Evolutionary conservation across 1,140 invertebrate species (phyloP), one percentile per base, ranked within the genome.

Genomic region (Xylocopa sonorina): DNA sequence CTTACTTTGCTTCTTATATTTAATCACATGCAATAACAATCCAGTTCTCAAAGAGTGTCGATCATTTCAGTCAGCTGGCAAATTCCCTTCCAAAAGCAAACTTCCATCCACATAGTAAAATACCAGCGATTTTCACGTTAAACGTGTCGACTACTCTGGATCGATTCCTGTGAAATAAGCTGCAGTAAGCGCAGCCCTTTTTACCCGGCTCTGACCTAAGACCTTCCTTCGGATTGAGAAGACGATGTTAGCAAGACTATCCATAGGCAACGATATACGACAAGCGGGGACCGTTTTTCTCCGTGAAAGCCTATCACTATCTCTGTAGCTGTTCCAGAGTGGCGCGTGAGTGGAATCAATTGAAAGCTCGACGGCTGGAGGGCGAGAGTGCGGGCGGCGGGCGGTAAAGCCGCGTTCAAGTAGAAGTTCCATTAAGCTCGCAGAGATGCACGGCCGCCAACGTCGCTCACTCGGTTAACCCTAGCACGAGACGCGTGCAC

Each of bases 281-380:
- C 68, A 84, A 72, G 50, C 71, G 71, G 24, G 27, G 72, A 76
- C 81, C 83, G 60, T 76, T 84, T 75, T 84, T 50, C 55, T 55
- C 48, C 53, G 24, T 21, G 43, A 76, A 38, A 57, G 43, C 73
- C n/a, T 76, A 64, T 51, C 67, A 66, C 53, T 85, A 85, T 69
- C 82, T 53, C 48, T 77, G 62, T 57, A 75, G 71, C 64, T 46
- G 60, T 66, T 50, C 51, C 62, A 68, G 16, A 24, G 34, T 14
- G 50, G 32, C 82, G 71, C 83, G 84, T 85, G 84, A 85, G 73
- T 57, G 58, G 83, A 85, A 85, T 85, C 83, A 82, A 79, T 86
- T 75, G 74, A 58, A 66, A 71, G 74, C n/a, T 32, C 18, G 0
- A 16, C 7, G 46, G 67, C 55, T 27, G 64, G 72, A 34, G 46